These are phyloP conservation scores for Python bivittatus DNA, from an alignment of 2,113 vertebrate genomes.

Conservation along the genomic window DNA sequence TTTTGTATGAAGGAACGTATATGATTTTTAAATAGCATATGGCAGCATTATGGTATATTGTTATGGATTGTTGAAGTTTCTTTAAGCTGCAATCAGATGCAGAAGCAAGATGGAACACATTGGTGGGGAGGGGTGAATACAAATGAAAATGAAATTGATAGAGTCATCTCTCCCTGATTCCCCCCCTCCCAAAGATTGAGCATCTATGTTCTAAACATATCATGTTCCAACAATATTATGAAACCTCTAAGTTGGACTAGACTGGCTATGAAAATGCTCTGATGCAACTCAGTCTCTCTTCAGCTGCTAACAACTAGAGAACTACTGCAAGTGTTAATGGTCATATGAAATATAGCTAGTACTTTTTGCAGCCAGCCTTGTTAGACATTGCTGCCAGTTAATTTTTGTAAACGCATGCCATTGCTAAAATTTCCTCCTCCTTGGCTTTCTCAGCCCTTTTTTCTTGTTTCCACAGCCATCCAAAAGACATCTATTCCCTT, in stretches of 20 bases:
- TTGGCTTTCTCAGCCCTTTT: not conserved
- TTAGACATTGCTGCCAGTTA: not conserved
- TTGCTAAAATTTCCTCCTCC: not conserved
- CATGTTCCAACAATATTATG: not conserved
- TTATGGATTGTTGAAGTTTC: too few species aligned
- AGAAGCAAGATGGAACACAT: not conserved
- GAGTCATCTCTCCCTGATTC: not conserved
- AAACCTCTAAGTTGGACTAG: not conserved
- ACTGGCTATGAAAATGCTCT: not conserved
- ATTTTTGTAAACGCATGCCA: not conserved
- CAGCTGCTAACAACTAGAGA: not conserved
- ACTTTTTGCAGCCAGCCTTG: not conserved
- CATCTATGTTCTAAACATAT: not conserved
- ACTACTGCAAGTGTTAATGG: not conserved
- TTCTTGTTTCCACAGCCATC: conserved; percentile 48
- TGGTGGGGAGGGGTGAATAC: not conserved
- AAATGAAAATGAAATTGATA: not conserved
- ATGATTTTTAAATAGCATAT: too few species aligned
- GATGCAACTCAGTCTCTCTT: not conserved
- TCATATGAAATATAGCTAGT: not conserved
- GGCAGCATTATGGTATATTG: too few species aligned
- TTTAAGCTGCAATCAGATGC: too few species aligned
- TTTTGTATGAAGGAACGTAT: too few species aligned
- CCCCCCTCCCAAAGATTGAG: not conserved
- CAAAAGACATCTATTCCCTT: conserved; percentile 41